Base-by-base conservation (phyloP, 2,113 vertebrate species). In the Istiophorus platypterus region DNA sequence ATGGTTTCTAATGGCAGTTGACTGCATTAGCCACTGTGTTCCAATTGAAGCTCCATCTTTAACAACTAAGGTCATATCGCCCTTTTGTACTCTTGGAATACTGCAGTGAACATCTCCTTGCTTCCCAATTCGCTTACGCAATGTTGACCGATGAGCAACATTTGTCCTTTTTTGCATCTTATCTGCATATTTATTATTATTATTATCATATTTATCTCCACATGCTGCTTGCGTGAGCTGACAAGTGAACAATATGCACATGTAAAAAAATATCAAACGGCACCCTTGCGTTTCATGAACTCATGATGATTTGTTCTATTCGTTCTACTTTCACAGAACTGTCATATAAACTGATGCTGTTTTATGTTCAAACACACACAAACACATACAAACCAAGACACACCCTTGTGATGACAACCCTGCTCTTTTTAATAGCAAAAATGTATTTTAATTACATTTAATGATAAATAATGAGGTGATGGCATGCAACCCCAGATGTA, bases 401-500 rank as follows among this genome's bases (percentile, higher is more conserved):
- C 87, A 89, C 88, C 91, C 90, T 91, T 94, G 92, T 94, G 93
- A 94, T 92, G 92, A 95, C 90, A 92, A 92, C 88, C 92, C 91
- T 93, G 87, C 89, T 93, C 89, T 93, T 94, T 93, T 92, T 90
- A 87, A 94, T 91, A 76, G 80, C 84, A 92, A 93, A 94, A 93
- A 95, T 93, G 93, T 95, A 94, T 94, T 95, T 95, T 94, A 93
- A 94, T 95, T 94, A 92, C 92, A 92, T 95, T 93, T 93, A 92
- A 93, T 92, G 89, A 94, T 94, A 91, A 93, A 92, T 91, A 92
- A 93, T 93, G 93, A 95, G 93, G 92, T 95, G 93, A 94, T 92
- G 92, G 95, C 95, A 96, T 95, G 95, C 93, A 93, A 95, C 92
- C 93, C 93, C 91, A 93, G 85, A 93, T 95, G 94, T 95, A 95